Evolutionary conservation across 2,113 vertebrate species (phyloP).

Genomic region (Lagenorhynchus albirostris): DNA sequence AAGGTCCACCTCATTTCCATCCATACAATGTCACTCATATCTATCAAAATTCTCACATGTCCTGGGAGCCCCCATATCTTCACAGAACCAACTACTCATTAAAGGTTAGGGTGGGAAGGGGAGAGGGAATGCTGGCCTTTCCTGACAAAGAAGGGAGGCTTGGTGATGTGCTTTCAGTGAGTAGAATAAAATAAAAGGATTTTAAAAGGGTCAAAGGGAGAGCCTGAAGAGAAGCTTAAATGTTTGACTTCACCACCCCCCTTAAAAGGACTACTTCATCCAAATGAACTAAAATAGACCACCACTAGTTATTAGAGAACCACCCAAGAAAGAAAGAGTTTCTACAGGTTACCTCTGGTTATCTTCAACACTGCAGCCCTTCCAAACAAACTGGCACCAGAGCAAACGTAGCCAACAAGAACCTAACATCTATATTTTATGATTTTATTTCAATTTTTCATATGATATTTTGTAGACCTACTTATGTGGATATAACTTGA

Average conservation of each 20-base stretch:
- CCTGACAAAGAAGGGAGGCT: conserved; percentile 38
- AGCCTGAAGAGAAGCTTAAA: conserved; percentile 34
- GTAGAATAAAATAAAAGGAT: conserved; percentile 37
- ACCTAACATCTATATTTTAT: conserved; percentile 50
- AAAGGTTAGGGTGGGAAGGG: conserved; percentile 39
- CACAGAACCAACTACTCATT: conserved; percentile 51
- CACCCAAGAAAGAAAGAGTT: conserved; percentile 25
- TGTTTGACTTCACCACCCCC: conserved; percentile 22
- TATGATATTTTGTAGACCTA: conserved; percentile 67
- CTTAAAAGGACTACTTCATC: conserved; percentile 56
- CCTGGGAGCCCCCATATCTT: conserved; percentile 11
- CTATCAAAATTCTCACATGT: conserved; percentile 43
- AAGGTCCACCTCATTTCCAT: neutral
- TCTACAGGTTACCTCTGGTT: conserved; percentile 66
- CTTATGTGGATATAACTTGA: conserved; percentile 72
- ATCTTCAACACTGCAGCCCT: conserved; percentile 48
- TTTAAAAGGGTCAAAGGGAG: conserved; percentile 35
- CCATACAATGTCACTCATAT: neutral
- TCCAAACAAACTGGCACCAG: conserved; percentile 43
- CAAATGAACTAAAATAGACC: conserved; percentile 41
- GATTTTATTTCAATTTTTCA: conserved; percentile 66
- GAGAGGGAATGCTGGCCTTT: conserved; percentile 28
- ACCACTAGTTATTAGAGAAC: conserved; percentile 22
- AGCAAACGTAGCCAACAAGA: conserved; percentile 56
- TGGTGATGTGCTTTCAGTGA: neutral